Evolutionary conservation across 2,888 invertebrate genomes (phyloP), one percentile per base, ranked within the genome.

Genomic region (Pollenia labialis): DNA sequence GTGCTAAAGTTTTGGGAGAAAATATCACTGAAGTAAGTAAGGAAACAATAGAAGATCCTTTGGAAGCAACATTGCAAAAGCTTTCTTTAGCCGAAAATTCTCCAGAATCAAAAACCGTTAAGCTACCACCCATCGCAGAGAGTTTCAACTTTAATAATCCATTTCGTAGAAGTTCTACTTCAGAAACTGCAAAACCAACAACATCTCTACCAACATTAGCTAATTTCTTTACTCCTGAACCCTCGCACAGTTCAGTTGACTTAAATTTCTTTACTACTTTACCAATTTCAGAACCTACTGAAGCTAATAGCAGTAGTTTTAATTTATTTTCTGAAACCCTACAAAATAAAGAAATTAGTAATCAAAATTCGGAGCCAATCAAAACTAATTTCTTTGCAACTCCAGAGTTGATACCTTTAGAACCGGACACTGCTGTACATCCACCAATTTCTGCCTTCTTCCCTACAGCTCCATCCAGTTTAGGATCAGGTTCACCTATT

Each of bases 221-320:
- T 0, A 89, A 88, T 68, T 89, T 89, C 62, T 89, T 89, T 85
- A 87, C 87, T 42, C 85, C 88, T 3, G 69, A 50, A 11, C 50
- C 87, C n/a, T 23, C 80, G 11, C 46, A 52, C 42, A 46, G 46
- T 16, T 58, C 58, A 9, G 50, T 54, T 11, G 87, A 88, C 18
- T 87, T 87, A 12, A 88, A 89, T 75, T 88, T 89, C 85, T 88
- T 89, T 85, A 16, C 85, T 6, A 60, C 81, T 10, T 40, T 82
- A 3, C 58, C 87, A 23, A 32, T 79, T 69, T 23, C 75, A 42
- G 46, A 68, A 42, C 12, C 72, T n/a, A 16, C 0, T 50, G 23
- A 44, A 23, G 11, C 18, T 12, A 60, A 58, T 12, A n/a, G 32
- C 7, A 69, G 46, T 23, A 56, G 8, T 4, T 12, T 74, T 1